Evolutionary conservation across 2,888 invertebrate species (phyloP).

Genomic region (Epirrhoe alternata): DNA sequence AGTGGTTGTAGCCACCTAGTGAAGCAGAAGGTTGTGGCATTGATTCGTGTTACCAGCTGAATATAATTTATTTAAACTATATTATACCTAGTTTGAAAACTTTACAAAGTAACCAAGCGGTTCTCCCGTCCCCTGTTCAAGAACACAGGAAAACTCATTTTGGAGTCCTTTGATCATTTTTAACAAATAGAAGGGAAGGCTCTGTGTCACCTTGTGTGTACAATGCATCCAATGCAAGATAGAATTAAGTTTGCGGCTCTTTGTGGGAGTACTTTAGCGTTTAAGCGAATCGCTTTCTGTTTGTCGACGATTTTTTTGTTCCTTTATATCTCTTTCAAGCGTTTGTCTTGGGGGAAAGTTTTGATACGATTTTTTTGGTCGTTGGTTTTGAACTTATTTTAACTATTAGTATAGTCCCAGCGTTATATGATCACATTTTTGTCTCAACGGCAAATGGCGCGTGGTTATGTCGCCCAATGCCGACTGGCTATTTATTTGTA

Average conservation of each 20-base stretch:
- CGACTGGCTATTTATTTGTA: too few relatives aligned
- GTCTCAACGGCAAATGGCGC: too few relatives aligned
- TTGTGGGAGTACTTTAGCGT: constrained; percentile 22
- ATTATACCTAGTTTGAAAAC: too few relatives aligned
- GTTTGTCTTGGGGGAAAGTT: background rate
- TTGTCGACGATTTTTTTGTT: constrained; percentile 7
- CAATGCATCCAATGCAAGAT: constrained; percentile 34
- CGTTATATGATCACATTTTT: too few relatives aligned
- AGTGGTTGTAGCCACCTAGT: too few relatives aligned
- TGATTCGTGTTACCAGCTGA: too few relatives aligned
- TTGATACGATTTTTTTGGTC: background rate
- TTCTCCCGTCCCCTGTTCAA: constrained; percentile 10
- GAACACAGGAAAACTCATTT: constrained; percentile 58
- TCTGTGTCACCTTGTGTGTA: constrained; percentile 35
- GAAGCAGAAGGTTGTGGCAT: too few relatives aligned
- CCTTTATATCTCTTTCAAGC: background rate
- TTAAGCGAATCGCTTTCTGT: constrained; percentile 21
- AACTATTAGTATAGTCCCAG: too few relatives aligned
- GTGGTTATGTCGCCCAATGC: too few relatives aligned
- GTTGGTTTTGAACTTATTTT: background rate
- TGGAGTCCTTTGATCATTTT: constrained; percentile 59
- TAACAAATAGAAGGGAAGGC: constrained; percentile 49
- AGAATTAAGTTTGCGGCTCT: constrained; percentile 34
- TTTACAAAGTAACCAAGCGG: background rate
- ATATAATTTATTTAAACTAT: too few relatives aligned